phyloP scores from a whole-genome alignment of 2,113 vertebrate genomes.

The Gavialis gangeticus region DNA sequence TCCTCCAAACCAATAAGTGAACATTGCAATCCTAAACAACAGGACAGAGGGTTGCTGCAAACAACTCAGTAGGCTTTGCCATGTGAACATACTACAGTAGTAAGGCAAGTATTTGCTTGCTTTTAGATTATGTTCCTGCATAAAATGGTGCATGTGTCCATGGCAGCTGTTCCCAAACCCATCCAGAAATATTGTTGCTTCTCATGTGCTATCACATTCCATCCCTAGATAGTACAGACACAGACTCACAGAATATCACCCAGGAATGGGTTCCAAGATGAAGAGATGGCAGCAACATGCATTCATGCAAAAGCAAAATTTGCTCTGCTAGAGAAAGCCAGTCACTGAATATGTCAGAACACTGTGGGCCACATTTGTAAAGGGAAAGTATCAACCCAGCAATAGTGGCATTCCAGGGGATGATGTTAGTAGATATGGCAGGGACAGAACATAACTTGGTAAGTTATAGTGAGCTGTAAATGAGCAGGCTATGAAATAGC shows the following conservation, averaged over 20 bases:
- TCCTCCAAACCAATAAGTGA: not conserved
- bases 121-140: not conserved
- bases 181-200: not conserved
- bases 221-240: not conserved
- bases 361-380: not conserved
- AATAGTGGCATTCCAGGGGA: not conserved
- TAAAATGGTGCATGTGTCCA: not conserved
- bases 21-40: not conserved
- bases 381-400: not conserved
- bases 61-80: not conserved
- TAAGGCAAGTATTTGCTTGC: not conserved
- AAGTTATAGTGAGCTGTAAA: conserved; percentile 11
- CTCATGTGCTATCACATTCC: not conserved
- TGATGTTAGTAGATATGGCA: not conserved
- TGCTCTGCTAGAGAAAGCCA: not conserved
- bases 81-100: not conserved
- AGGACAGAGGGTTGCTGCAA: not conserved
- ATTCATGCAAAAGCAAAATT: not conserved
- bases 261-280: not conserved
- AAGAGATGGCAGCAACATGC: not conserved
- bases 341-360: not conserved
- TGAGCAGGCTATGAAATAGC: conserved; percentile 1
- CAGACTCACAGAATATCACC: not conserved
- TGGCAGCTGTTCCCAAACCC: not conserved
- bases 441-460: not conserved